Evolutionary conservation across 2,888 invertebrate genomes (phyloP), one percentile per base, ranked within the genome.

Genomic region (Macrophya annulata): DNA sequence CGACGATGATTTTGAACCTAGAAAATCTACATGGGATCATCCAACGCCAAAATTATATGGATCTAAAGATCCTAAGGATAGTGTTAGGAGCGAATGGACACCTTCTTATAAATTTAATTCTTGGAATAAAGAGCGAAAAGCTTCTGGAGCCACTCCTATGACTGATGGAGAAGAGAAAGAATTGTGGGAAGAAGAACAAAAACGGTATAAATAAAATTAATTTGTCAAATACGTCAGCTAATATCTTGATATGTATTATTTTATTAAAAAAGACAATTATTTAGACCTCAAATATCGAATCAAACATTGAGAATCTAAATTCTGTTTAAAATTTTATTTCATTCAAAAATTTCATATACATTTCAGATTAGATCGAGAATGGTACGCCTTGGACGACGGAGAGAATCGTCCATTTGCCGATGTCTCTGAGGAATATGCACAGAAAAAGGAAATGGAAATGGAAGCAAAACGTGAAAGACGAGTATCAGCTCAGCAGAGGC

Each of bases 351-450:
- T 31, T 31, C 10, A 25, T 17, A 77, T 86, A 9, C 21, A 82
- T 81, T 59, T 72, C 40, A 95, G 98, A 88, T 94, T 99, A 3
- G 99, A 99, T 92, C 95, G 99, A 85, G 99, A 99, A 90, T 99
- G 99, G 99, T 99, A 99, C 92, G 97, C 97, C 87, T 96, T 99
- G 94, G 99, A 98, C 89, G 99, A 99, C 86, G 98, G 98, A 88
- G 98, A 98, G 90, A 96, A 98, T 86, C 98, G 99, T 93, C 99
- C 99, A 0, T 99, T 99, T 93, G 96, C 97, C 0, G 96, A 96
- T 86, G 96, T 98, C 0, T 98, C 98, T 87, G 97, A 98, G 10
- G 99, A 99, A 85, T 99, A 99, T 93, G 97, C 98, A 0, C 96
- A 97, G 86, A 98, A 98, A 90, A 98, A 99, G 88, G 99, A 99